Conservation (phyloP, 2,888 invertebrate genomes). For the Agonopterix heracliana region DNA sequence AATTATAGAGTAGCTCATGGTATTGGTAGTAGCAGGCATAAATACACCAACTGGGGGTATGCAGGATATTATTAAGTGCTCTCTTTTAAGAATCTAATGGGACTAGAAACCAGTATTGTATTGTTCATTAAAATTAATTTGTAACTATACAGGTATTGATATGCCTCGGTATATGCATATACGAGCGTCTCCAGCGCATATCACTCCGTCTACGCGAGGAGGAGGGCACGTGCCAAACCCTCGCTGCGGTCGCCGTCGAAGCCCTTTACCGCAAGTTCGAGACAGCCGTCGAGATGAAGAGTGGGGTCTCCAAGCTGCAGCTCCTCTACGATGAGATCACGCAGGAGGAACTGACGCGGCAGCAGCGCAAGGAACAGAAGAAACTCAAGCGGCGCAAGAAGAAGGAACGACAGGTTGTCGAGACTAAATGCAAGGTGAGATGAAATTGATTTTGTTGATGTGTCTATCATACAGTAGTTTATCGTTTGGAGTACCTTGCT, state of each 20-base stretch:
- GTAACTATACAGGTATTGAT: slow-evolving; percentile 81
- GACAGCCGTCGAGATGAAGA: slow-evolving; percentile 91
- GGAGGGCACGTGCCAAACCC: slow-evolving; percentile 94
- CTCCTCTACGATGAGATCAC: slow-evolving; percentile 91
- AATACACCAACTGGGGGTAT: too few species aligned
- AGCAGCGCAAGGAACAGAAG: slow-evolving; percentile 90
- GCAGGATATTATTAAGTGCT: too few species aligned
- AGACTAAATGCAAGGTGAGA: slow-evolving; percentile 63
- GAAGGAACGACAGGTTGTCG: slow-evolving; percentile 73
- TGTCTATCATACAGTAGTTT: neutral
- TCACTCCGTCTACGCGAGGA: slow-evolving; percentile 91
- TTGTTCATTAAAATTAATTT: too few species aligned
- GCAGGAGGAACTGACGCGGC: slow-evolving; percentile 89
- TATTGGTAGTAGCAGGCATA: too few species aligned
- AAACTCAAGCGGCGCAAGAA: slow-evolving; percentile 86
- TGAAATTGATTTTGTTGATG: neutral
- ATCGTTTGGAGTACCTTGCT: too few species aligned
- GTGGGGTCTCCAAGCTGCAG: slow-evolving; percentile 92
- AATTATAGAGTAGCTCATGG: too few species aligned
- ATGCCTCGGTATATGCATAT: slow-evolving; percentile 94
- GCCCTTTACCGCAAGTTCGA: slow-evolving; percentile 93
- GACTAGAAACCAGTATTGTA: too few species aligned
- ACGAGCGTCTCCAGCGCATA: slow-evolving; percentile 91
- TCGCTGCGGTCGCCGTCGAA: slow-evolving; percentile 92
- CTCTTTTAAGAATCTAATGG: too few species aligned